These are phyloP conservation scores for Dioctria linearis DNA, from an alignment of 2,888 invertebrate genomes.

Conservation along the genomic window DNA sequence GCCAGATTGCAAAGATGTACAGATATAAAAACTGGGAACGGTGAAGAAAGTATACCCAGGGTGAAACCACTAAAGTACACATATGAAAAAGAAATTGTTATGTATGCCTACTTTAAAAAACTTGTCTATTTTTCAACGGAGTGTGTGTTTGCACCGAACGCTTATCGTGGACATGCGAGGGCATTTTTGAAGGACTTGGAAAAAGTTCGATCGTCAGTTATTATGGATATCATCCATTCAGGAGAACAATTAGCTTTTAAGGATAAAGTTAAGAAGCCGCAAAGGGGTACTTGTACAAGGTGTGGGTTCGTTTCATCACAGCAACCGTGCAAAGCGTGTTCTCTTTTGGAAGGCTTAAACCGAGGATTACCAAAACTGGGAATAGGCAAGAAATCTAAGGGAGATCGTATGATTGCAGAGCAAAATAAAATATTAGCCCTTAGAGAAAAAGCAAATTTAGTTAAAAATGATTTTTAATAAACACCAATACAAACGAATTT, in stretches of 20 bases:
- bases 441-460: constrained; percentile 68
- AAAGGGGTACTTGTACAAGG: constrained; percentile 83
- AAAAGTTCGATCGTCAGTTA: constrained; percentile 90
- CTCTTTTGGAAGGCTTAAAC: constrained; percentile 95
- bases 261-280: constrained; percentile 86
- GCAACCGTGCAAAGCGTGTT: constrained; percentile 96
- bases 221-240: constrained; percentile 94
- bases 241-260: constrained; percentile 90
- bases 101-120: constrained; percentile 98
- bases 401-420: constrained; percentile 77
- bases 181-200: constrained; percentile 95
- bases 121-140: constrained; percentile 99
- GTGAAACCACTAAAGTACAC: constrained; percentile 98
- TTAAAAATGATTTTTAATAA: constrained; percentile 70
- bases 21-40: constrained; percentile 81
- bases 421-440: constrained; percentile 69
- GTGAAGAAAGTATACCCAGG: constrained; percentile 86
- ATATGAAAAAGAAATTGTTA: constrained; percentile 99
- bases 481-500: neutral
- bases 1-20: constrained; percentile 94
- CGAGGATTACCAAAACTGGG: constrained; percentile 91
- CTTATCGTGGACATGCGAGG: constrained; percentile 94
- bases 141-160: constrained; percentile 98
- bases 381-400: constrained; percentile 91
- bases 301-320: constrained; percentile 96